These are phyloP conservation scores for Oreocharis arfaki DNA, from an alignment of 2,113 vertebrate species.

Conservation along the genomic window DNA sequence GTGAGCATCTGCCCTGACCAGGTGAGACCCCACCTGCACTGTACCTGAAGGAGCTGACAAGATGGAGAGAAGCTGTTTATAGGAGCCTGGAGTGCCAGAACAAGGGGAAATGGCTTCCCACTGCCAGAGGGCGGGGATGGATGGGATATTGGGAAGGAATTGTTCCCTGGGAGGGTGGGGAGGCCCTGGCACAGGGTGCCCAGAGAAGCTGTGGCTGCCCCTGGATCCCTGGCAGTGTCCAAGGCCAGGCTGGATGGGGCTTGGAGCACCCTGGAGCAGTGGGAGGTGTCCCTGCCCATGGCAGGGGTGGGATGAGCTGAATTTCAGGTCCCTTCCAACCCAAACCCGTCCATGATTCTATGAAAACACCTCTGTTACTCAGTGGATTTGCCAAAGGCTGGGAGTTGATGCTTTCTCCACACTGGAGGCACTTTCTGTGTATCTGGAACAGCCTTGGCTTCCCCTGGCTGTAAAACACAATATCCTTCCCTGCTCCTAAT, in stretches of 20 bases:
- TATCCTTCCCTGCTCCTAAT: not conserved
- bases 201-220: not conserved
- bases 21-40: not conserved
- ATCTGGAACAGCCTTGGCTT: not conserved
- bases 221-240: not conserved
- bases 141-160: not conserved
- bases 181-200: not conserved
- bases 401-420: not conserved
- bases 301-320: not conserved
- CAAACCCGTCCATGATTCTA: not conserved
- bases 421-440: not conserved
- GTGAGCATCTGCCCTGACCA: not conserved
- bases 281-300: not conserved
- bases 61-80: not conserved
- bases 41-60: not conserved
- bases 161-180: not conserved
- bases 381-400: not conserved
- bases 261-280: not conserved
- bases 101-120: not conserved
- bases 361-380: not conserved
- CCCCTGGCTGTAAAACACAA: not conserved
- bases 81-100: not conserved
- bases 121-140: accelerated
- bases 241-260: not conserved
- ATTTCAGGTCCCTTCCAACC: not conserved